phyloP scores from a whole-genome alignment of 2,888 invertebrate genomes.

The Philonicus albiceps region DNA sequence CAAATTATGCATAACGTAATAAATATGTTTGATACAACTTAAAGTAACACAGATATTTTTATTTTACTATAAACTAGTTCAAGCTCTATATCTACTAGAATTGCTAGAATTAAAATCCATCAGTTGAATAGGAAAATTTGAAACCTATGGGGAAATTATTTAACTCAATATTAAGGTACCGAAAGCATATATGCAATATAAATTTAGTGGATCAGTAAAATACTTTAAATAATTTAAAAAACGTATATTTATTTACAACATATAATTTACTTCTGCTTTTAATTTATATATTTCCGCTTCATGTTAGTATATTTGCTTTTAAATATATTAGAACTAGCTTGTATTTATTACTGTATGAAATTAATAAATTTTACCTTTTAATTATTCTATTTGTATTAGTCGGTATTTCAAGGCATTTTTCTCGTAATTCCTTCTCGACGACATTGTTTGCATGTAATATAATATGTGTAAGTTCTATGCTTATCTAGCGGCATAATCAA shows the following conservation, averaged over 20 bases:
- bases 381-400: slow-evolving; percentile 36
- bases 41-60: neutral
- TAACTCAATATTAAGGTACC: too few relatives aligned
- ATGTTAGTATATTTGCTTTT: slow-evolving; percentile 29
- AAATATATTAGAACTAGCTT: slow-evolving; percentile 30
- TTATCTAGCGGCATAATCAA: slow-evolving; percentile 27
- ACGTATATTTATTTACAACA: slow-evolving; percentile 37
- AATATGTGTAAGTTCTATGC: slow-evolving; percentile 5
- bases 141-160: too few relatives aligned
- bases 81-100: too few relatives aligned
- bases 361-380: slow-evolving; percentile 33
- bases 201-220: neutral
- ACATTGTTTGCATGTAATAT: slow-evolving; percentile 13
- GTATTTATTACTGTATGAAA: slow-evolving; percentile 34
- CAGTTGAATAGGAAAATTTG: too few relatives aligned
- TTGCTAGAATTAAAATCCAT: too few relatives aligned
- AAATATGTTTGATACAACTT: neutral
- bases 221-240: slow-evolving; percentile 11
- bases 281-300: slow-evolving; percentile 19
- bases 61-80: too few relatives aligned
- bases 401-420: slow-evolving; percentile 29
- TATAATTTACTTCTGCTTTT: slow-evolving; percentile 25
- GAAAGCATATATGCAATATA: neutral
- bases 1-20: neutral
- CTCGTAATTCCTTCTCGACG: slow-evolving; percentile 30